Conservation (phyloP, 2,888 invertebrate species). For the Aquatica leii region DNA sequence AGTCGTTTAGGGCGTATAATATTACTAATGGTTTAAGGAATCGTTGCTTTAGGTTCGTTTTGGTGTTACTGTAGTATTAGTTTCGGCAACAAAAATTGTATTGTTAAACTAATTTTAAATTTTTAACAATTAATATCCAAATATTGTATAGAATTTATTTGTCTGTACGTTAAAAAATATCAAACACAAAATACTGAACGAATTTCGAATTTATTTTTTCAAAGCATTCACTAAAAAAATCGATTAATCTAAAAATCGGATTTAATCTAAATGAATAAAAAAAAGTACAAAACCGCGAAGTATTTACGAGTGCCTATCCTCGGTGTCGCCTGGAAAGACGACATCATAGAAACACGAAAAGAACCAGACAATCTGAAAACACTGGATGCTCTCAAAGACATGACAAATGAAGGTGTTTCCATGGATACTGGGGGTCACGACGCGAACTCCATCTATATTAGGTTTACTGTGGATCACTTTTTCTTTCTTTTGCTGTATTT, state of each 20-base stretch:
- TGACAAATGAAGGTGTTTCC: constrained; percentile 44
- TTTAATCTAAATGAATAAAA: constrained; percentile 35
- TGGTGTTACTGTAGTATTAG: no score
- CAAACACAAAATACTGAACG: no score
- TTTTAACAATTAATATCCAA: no score
- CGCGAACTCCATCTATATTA: constrained; percentile 29
- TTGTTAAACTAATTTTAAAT: no score
- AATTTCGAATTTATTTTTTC: no score
- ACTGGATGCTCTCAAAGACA: constrained; percentile 42
- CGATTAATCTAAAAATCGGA: constrained; percentile 11
- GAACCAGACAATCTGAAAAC: constrained; percentile 41
- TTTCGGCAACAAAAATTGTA: no score
- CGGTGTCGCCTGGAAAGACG: constrained; percentile 37
- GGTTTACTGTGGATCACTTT: constrained; percentile 28
- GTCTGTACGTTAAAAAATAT: no score
- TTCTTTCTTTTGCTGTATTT: constrained; percentile 22
- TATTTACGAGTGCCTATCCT: constrained; percentile 32
- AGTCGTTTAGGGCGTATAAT: no score
- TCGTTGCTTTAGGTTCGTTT: no score
- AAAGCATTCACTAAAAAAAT: no score
- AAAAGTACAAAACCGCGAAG: constrained; percentile 32
- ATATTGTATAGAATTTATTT: no score
- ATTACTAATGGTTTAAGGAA: no score
- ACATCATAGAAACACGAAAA: constrained; percentile 39
- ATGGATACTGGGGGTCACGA: constrained; percentile 39